phyloP scores from a whole-genome alignment of 2,113 vertebrate species.

The Ochotona curzoniae region DNA sequence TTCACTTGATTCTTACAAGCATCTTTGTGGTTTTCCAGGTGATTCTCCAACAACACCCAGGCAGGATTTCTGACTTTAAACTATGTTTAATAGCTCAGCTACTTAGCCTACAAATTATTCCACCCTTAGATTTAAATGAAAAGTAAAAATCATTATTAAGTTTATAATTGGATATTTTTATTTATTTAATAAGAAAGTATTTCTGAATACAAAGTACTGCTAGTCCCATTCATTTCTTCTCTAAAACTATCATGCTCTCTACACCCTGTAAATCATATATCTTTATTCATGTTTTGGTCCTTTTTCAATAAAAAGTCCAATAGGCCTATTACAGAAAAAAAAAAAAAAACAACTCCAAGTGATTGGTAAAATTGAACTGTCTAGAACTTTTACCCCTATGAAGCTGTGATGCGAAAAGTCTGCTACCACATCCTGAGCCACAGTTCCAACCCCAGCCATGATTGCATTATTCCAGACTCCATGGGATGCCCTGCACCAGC shows the following conservation, averaged over 20 bases:
- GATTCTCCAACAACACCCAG: not conserved
- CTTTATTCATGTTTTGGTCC: rapidly evolving
- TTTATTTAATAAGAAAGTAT: not conserved
- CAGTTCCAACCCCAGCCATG: rapidly evolving
- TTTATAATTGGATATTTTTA: not conserved
- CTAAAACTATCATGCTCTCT: not conserved
- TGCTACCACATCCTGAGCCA: not conserved
- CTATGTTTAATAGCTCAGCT: not conserved
- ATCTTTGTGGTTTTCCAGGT: not conserved
- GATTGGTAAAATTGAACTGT: not conserved
- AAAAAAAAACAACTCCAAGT: rapidly evolving
- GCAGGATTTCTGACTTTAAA: not conserved
- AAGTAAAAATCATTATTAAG: not conserved
- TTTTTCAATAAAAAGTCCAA: not conserved
- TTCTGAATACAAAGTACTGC: not conserved
- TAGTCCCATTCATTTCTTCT: not conserved
- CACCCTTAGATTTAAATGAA: not conserved
- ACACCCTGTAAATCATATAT: rapidly evolving
- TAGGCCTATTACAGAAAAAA: not conserved
- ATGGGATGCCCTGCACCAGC: not conserved
- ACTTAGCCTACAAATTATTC: not conserved
- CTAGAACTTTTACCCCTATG: not conserved
- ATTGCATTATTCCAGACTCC: not conserved
- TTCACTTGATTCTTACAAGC: not conserved
- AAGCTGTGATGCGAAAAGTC: not conserved